Conservation (phyloP, 1,140 invertebrate species). For the Heliconius himera region DNA sequence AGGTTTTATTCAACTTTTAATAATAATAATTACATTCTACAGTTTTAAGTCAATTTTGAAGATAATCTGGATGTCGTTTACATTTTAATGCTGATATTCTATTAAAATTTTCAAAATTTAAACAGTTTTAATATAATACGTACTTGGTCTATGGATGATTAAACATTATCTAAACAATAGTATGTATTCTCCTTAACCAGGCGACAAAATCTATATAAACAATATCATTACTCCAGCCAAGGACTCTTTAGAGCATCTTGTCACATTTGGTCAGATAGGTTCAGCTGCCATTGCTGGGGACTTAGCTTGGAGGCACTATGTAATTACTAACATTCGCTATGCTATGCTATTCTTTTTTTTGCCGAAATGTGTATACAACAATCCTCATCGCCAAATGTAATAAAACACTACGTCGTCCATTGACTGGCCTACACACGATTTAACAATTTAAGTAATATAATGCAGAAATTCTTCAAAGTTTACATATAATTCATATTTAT, state of each 20-base stretch:
- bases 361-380: constrained; percentile 39
- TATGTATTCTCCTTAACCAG: constrained; percentile 54
- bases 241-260: constrained; percentile 45
- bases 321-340: background rate
- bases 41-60: constrained; percentile 36
- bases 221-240: constrained; percentile 53
- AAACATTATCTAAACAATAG: constrained; percentile 45
- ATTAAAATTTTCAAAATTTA: constrained; percentile 46
- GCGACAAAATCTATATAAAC: constrained; percentile 69
- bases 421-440: constrained; percentile 70
- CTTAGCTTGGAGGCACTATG: background rate
- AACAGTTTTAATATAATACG: constrained; percentile 43
- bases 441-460: constrained; percentile 74
- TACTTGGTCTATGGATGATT: constrained; percentile 46
- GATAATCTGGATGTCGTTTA: constrained; percentile 36
- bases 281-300: constrained; percentile 1
- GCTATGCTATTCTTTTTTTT: constrained; percentile 11
- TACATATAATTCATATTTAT: constrained; percentile 78
- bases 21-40: constrained; percentile 37
- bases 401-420: constrained; percentile 51
- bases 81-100: constrained; percentile 40
- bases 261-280: constrained; percentile 51
- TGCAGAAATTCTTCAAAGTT: constrained; percentile 77
- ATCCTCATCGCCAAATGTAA: constrained; percentile 58
- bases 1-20: constrained; percentile 37